Evolutionary conservation across 92 coral and sea anemone species (phyloP).

Genomic region (Heliopora coerulea): DNA sequence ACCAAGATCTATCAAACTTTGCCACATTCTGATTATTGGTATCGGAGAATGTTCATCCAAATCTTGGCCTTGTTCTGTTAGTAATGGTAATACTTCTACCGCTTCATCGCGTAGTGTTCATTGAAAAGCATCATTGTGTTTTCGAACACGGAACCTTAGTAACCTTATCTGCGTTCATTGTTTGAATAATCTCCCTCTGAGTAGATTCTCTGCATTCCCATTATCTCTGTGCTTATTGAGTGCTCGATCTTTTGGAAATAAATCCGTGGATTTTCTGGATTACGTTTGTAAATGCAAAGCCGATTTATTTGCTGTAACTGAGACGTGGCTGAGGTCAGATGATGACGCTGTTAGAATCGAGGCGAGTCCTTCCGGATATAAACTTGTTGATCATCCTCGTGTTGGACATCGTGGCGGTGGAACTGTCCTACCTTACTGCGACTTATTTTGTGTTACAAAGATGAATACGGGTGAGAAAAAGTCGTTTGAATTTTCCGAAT

Average conservation of each 20-base stretch:
- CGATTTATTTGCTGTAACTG: slow-evolving; percentile 49
- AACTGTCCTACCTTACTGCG: slow-evolving; percentile 51
- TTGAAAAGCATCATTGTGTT: too few species aligned
- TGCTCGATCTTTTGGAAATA: slow-evolving; percentile 51
- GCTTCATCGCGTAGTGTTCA: too few species aligned
- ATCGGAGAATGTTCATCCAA: slow-evolving; percentile 22
- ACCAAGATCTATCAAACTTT: slow-evolving; percentile 22
- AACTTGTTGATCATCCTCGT: slow-evolving; percentile 53
- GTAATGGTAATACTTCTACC: too few species aligned
- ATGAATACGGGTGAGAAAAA: slow-evolving; percentile 49
- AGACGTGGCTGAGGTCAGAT: slow-evolving; percentile 45
- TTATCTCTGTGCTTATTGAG: slow-evolving; percentile 50
- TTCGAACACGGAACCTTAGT: too few species aligned
- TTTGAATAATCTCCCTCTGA: too few species aligned
- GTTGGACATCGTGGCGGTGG: slow-evolving; percentile 54
- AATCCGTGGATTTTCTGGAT: slow-evolving; percentile 45
- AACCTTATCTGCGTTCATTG: too few species aligned
- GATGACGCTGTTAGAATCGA: slow-evolving; percentile 50
- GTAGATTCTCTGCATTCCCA: too few species aligned
- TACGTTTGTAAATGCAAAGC: slow-evolving; percentile 54
- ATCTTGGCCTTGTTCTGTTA: slow-evolving; percentile 17
- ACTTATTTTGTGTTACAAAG: slow-evolving; percentile 50
- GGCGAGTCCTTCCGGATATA: slow-evolving; percentile 53
- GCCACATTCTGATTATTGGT: slow-evolving; percentile 3
- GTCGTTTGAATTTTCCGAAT: slow-evolving; percentile 57